Base-by-base conservation (phyloP, 2,888 invertebrate species). In the Polietes domitor region DNA sequence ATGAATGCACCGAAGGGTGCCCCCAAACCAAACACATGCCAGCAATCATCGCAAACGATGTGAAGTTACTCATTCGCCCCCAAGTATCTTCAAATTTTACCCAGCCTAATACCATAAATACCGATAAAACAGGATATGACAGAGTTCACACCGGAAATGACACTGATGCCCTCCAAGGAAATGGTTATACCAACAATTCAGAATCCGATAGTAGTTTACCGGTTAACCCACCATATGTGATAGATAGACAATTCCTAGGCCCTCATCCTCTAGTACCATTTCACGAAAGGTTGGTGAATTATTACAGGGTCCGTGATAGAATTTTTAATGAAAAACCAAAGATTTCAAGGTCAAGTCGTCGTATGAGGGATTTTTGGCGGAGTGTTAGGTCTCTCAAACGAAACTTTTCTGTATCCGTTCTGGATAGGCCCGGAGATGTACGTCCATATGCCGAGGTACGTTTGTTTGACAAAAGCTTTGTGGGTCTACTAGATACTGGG, bases 401-500 rank as follows among this genome's bases (percentile, higher is more conserved):
- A 9, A 72, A 71, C 0, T 26, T 78, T 2, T 21, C 53, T 1
- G 12, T 17, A 12, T 28, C 78, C 7, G 32, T 78, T 17, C 24
- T 63, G n/a, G 58, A 53, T 53, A 63, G 32, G n/a, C 58, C 77
- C 2, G 10, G 41, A 9, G 82, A 85, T 65, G 43, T 83, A 21
- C 41, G 77, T 5, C 85, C 85, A 10, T 85, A 80, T 58, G 58
- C 76, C 5, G 77, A 78, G 15, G 77, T 85, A 0, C 41, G 43
- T 4, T 10, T 85, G 7, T 75, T 82, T 3, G 68, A 53, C 2
- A 68, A 53, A 21, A 28, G 77, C 4, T 6, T 37, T 28, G 15
- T 85, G 7, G 81, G 63, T 2, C n/a, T 85, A 0, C 41, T 85
- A 15, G 81, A 82, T n/a, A 77, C 81, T 2, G n/a, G n/a, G n/a